Conservation (phyloP, 2,888 invertebrate species). For the Myopa testacea region DNA sequence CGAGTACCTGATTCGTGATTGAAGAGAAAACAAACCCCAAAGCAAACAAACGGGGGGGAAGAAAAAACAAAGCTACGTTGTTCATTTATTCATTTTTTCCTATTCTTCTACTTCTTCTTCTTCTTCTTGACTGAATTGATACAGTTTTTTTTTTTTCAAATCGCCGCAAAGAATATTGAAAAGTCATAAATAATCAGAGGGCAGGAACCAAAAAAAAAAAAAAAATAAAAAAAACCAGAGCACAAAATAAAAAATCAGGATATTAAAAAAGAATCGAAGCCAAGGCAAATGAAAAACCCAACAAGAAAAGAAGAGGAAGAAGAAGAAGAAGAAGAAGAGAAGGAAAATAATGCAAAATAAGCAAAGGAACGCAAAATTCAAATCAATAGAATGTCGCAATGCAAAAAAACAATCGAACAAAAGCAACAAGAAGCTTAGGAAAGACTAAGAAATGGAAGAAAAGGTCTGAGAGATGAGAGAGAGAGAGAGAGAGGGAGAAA, state of each 20-base stretch:
- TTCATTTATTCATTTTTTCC: neutral
- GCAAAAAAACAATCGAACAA: constrained; percentile 17
- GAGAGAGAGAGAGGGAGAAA: neutral
- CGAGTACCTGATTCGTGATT: neutral
- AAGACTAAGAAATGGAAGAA: neutral
- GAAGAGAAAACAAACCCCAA: constrained; percentile 20
- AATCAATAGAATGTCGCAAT: constrained; percentile 38
- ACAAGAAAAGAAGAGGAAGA: neutral
- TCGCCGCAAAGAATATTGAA: constrained; percentile 26
- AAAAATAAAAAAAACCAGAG: neutral
- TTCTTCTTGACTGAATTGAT: neutral
- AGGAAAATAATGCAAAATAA: constrained; percentile 4
- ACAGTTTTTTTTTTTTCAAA: neutral
- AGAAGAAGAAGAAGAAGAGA: neutral
- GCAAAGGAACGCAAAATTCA: neutral
- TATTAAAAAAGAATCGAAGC: neutral
- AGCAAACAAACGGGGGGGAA: too few species aligned
- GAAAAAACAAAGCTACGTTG: neutral
- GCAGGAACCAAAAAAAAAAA: neutral
- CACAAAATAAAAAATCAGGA: neutral
- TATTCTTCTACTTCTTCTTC: neutral
- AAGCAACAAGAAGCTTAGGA: neutral
- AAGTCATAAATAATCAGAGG: constrained; percentile 33
- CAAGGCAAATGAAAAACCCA: neutral
- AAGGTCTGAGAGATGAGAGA: neutral